phyloP scores from a whole-genome alignment of 2,797 vertebrate species.

The Sebastes oblongus region DNA sequence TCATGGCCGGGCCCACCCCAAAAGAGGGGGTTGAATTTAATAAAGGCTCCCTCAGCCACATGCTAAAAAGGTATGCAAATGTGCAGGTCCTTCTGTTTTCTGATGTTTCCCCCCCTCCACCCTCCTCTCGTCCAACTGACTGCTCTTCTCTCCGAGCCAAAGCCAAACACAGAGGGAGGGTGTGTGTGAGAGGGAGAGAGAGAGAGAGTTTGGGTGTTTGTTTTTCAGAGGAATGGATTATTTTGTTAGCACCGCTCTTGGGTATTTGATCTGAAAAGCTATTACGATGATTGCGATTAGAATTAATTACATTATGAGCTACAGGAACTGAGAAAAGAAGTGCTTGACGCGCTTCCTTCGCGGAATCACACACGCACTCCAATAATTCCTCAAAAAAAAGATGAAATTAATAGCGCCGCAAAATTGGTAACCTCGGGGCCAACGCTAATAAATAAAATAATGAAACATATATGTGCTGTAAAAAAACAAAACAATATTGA shows the following conservation, averaged over 20 bases:
- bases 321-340: slow-evolving; percentile 65
- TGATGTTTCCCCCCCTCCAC: neutral
- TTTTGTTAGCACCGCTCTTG: slow-evolving; percentile 73
- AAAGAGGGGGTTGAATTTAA: slow-evolving; percentile 70
- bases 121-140: slow-evolving; percentile 44
- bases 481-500: slow-evolving; percentile 55
- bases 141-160: slow-evolving; percentile 57
- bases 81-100: slow-evolving; percentile 76
- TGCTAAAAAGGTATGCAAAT: slow-evolving; percentile 82
- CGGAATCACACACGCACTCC: slow-evolving; percentile 33
- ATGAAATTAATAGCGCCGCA: slow-evolving; percentile 56
- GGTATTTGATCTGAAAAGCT: slow-evolving; percentile 81
- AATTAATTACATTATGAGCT: slow-evolving; percentile 78
- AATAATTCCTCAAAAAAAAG: slow-evolving; percentile 36
- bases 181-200: neutral
- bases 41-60: slow-evolving; percentile 77
- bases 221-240: slow-evolving; percentile 75
- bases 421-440: slow-evolving; percentile 52
- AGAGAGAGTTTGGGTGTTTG: slow-evolving; percentile 62
- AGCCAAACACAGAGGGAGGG: slow-evolving; percentile 48
- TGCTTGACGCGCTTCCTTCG: slow-evolving; percentile 57
- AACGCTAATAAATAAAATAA: slow-evolving; percentile 49
- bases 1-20: slow-evolving; percentile 54
- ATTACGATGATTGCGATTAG: slow-evolving; percentile 78
- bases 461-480: slow-evolving; percentile 46